A percentile compares a stretch with the other conserved stretches of the same genome.
These are phyloP conservation scores for Aphyosemion australe DNA, from an alignment of 2,113 vertebrate species.

Conservation along the genomic window DNA sequence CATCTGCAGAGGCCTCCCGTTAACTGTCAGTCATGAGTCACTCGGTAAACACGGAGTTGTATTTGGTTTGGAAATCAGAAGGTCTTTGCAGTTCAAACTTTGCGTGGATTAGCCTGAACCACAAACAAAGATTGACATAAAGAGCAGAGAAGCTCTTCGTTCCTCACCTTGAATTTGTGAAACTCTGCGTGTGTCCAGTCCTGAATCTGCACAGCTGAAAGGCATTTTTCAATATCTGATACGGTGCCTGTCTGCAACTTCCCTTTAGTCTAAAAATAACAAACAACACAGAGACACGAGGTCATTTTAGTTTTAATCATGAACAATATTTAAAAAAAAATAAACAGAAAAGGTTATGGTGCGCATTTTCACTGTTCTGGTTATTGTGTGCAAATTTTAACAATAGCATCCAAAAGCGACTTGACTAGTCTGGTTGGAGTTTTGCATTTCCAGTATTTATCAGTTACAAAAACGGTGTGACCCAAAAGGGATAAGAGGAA, in stretches of 20 bases:
- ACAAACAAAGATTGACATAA: conserved; percentile 29
- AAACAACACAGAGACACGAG: not conserved
- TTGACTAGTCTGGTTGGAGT: conserved; percentile 31
- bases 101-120: conserved; percentile 15
- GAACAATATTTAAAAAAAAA: not conserved
- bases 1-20: not conserved
- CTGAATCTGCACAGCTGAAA: conserved; percentile 76
- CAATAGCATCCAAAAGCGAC: not conserved
- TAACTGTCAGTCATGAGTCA: conserved; percentile 24
- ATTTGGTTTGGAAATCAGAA: conserved; percentile 59
- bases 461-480: conserved; percentile 42
- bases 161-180: conserved; percentile 84
- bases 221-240: conserved; percentile 83
- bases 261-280: conserved; percentile 80
- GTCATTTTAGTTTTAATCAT: not conserved
- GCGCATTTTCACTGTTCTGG: not conserved
- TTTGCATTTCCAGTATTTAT: conserved; percentile 45
- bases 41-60: conserved; percentile 29
- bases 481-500: conserved; percentile 49
- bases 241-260: conserved; percentile 80
- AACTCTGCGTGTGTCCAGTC: conserved; percentile 80
- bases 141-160: conserved; percentile 1
- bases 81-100: conserved; percentile 28
- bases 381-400: conserved; percentile 2
- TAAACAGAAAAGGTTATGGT: too few species aligned